phyloP scores from a whole-genome alignment of 2,888 invertebrate genomes.

The Eledona agricola region DNA sequence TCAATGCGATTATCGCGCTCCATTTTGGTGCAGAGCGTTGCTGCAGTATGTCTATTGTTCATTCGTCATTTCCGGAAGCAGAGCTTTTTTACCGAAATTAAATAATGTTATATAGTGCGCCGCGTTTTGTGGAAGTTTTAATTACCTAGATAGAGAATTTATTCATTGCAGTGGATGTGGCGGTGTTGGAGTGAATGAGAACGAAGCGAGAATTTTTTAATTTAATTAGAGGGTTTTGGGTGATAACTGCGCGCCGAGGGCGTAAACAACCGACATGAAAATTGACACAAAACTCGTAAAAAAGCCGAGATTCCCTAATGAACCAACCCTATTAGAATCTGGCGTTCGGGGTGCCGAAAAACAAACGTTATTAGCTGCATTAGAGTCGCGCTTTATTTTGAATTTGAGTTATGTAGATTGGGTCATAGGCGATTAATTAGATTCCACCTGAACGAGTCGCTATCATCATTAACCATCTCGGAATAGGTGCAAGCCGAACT shows the following conservation, averaged over 20 bases:
- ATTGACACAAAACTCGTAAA: too few relatives aligned
- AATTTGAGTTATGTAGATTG: too few relatives aligned
- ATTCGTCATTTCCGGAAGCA: constrained; percentile 9
- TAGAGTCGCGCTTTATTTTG: too few relatives aligned
- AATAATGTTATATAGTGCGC: constrained; percentile 7
- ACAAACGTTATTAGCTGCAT: too few relatives aligned
- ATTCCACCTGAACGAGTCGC: constrained; percentile 1
- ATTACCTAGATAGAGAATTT: constrained; percentile 17
- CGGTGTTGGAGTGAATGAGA: too few relatives aligned
- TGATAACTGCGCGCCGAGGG: too few relatives aligned
- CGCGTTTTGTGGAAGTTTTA: constrained; percentile 22
- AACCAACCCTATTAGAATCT: too few relatives aligned
- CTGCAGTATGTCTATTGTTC: constrained; percentile 8
- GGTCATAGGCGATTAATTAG: constrained; percentile 17
- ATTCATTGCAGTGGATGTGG: constrained; percentile 1
- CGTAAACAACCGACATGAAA: too few relatives aligned
- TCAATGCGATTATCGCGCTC: constrained; percentile 18
- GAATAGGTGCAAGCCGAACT: constrained; percentile 28
- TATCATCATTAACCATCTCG: constrained; percentile 29
- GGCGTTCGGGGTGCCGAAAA: too few relatives aligned
- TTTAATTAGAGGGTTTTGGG: too few relatives aligned
- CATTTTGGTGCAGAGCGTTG: constrained; percentile 17
- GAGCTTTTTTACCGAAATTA: constrained; percentile 4
- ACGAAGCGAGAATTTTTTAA: too few relatives aligned
- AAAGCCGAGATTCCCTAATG: too few relatives aligned